Conservation (phyloP, 92 coral and sea anemone species). For the Meandrina meandrites region DNA sequence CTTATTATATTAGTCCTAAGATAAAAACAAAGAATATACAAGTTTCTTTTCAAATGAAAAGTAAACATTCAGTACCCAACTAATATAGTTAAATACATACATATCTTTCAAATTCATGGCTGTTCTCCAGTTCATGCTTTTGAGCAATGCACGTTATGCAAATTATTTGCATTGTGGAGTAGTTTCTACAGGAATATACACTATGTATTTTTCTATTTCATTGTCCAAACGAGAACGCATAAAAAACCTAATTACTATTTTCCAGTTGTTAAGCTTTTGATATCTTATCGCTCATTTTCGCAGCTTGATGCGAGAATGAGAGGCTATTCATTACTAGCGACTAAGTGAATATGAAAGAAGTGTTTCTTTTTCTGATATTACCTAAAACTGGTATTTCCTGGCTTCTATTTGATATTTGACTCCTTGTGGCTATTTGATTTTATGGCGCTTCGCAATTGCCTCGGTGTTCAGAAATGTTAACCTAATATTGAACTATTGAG, state of each 20-base stretch:
- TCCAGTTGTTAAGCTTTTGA: not conserved
- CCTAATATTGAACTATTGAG: not conserved
- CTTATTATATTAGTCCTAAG: not conserved
- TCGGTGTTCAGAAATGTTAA: too few relatives aligned
- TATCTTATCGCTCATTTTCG: not conserved
- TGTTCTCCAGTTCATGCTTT: not conserved
- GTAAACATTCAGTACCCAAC: not conserved
- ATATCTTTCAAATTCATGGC: not conserved
- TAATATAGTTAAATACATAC: not conserved
- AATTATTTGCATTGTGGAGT: not conserved
- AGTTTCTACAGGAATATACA: not conserved
- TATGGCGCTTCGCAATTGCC: too few relatives aligned
- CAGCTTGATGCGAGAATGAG: slow-evolving; percentile 36
- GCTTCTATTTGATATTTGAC: too few relatives aligned
- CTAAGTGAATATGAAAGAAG: too few relatives aligned
- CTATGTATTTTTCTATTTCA: not conserved
- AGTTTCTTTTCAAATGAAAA: slow-evolving; percentile 1
- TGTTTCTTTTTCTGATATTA: too few relatives aligned
- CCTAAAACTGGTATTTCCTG: too few relatives aligned
- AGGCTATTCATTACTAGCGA: too few relatives aligned
- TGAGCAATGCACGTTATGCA: not conserved
- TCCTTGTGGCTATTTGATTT: too few relatives aligned
- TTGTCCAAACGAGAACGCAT: not conserved
- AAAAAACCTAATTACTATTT: not conserved
- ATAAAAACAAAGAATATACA: not conserved